These are phyloP conservation scores for Apamea crenata DNA, from an alignment of 2,888 invertebrate species.

Conservation along the genomic window DNA sequence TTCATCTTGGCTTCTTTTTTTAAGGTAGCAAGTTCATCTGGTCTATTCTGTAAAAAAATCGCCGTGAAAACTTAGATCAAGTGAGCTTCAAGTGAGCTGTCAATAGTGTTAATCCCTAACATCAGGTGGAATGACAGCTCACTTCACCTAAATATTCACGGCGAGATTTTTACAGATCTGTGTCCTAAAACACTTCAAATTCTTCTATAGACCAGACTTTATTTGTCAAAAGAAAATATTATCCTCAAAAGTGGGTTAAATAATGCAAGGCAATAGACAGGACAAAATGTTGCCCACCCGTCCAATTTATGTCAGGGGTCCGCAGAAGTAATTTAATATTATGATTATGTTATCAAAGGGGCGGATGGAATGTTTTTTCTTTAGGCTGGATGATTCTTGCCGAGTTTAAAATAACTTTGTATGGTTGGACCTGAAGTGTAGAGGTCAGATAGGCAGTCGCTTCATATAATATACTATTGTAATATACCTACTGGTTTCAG, in stretches of 20 bases:
- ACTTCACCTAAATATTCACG: too few relatives aligned
- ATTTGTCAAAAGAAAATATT: conserved; percentile 16
- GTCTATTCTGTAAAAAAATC: too few relatives aligned
- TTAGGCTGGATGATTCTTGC: conserved; percentile 4
- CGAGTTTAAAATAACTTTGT: conserved; percentile 3
- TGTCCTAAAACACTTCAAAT: neutral
- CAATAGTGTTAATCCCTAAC: too few relatives aligned
- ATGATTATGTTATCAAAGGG: conserved; percentile 44
- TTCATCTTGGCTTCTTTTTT: too few relatives aligned
- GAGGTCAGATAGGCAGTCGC: neutral
- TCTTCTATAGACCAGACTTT: neutral
- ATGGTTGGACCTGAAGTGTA: neutral
- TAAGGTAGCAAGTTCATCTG: too few relatives aligned
- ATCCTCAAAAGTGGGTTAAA: conserved; percentile 12
- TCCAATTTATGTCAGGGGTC: conserved; percentile 28
- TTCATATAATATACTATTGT: neutral
- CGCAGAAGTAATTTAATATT: conserved; percentile 50
- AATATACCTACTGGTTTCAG: neutral
- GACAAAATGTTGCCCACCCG: conserved; percentile 20
- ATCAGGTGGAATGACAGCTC: too few relatives aligned
- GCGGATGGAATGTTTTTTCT: conserved; percentile 2
- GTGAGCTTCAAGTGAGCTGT: too few relatives aligned
- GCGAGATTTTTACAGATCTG: neutral
- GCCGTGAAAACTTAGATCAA: too few relatives aligned
- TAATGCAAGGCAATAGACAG: conserved; percentile 36